Evolutionary conservation across 2,113 vertebrate species (phyloP), one percentile per base, ranked within the genome.

Genomic region (Alouatta palliata): DNA sequence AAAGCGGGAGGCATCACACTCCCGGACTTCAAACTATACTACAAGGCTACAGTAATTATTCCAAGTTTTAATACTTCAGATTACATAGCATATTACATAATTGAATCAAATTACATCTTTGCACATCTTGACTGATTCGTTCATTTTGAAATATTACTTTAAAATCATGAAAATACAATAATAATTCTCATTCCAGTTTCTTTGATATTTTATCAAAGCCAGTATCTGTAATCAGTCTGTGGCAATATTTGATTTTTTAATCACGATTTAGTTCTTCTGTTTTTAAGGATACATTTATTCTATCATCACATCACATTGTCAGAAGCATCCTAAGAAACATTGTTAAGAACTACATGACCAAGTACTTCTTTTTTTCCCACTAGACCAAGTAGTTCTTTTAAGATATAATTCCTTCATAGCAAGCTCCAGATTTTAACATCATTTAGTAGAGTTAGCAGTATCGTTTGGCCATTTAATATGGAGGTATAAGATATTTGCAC

Each of bases 121-220:
- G 77, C 8, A 49, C 45, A 86, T 95, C 71, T 90, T 61, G 37
- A 88, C 87, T 91, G 49, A 32, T 45, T 81, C n/a, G 54, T 83
- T 92, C 61, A 85, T 98, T 95, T 93, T 97, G 71, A 86, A 96
- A 90, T 91, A 76, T 93, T 91, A 70, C 77, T 97, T 97, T 84
- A 82, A 45, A 95, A 95, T 86, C 32, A 16, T 97, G 45, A 90
- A 89, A 90, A 71, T 95, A 75, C 49, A 96, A 56, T 93, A 92
- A 85, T 90, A 92, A 88, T 92, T 93, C 66, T 94, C 45, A 85
- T 90, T 71, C 35, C 37, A 47, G 35, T 66, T 94, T 92, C 76
- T 95, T 82, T 95, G 88, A 77, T 91, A 90, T 49, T 96, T 97
- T 96, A 95, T 97, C 96, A 96, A 90, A 96, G 79, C 64, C 91